Evolutionary conservation across 2,113 vertebrate species (phyloP), one percentile per base, ranked within the genome.

Genomic region (Oreochromis tanganicae): DNA sequence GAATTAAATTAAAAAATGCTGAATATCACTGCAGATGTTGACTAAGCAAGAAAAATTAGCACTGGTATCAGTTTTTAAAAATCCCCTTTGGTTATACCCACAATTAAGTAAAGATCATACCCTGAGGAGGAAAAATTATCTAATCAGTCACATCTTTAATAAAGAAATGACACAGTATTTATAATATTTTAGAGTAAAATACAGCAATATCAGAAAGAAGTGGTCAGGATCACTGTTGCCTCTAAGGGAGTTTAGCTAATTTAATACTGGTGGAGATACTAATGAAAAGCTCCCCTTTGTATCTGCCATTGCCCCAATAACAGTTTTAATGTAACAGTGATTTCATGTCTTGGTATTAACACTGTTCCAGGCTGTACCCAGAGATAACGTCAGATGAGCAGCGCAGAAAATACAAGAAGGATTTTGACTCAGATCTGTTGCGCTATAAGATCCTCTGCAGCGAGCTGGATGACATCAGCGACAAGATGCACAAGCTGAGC

Each of bases 391-490:
- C 97, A 4, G 97, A 97, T 3, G 34, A 87, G 8, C 83, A 95
- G 61, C 95, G 97, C 1, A 96, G 92, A 38, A 87, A 89, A 36
- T 97, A 97, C 92, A 98, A 97, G 92, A 93, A 90, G 81, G 97
- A 97, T 85, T 98, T 98, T 2, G 96, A 97, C 83, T 89, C 89
- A 0, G 95, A 97, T 36, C 93, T 97, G 86, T 87, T 85, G n/a
- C 89, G 46, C 5, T 98, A 98, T 87, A 97, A 97, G 90, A 91
- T 85, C 63, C 95, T 98, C 68, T 97, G 97, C 4, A 94, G 96
- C 0, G 95, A 97, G 63, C 97, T 97, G 97, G 97, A 97, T 9
- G 75, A 96, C 7, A 86, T 97, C 93, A 97, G 95, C 2, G 97
- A 97, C 89, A 96, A 96, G 94, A 94, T 97, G 48, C 96, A 96